Base-by-base conservation (phyloP, 2,113 vertebrate genomes). In the Verasper variegatus region DNA sequence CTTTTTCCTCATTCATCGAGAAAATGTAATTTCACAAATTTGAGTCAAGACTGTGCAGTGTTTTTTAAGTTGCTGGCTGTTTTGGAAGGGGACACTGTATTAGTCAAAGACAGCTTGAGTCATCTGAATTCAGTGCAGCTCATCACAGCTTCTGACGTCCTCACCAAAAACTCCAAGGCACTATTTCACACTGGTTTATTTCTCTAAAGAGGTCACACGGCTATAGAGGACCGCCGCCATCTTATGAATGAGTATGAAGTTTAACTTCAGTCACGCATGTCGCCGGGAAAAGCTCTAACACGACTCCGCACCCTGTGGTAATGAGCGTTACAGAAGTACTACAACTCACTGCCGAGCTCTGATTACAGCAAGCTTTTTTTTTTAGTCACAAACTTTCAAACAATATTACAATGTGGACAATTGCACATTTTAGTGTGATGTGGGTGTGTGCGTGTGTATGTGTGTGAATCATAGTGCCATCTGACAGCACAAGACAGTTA, bases 401-500 rank as follows among this genome's bases (percentile, higher is more conserved):
- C 57, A 76, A n/a, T 20, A 13, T 75, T 58, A 82, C n/a, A 56
- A 77, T 56, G 68, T 80, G 88, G 73, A 78, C 85, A 83, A 78
- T 87, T 67, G 71, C 55, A 76, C 57, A 27, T 76, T 64, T 77
- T 9, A 52, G 76, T 80, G 87, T 42, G 40, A 42, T 42, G 40
- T 42, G 40, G 40, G 40, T 42, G 40, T 42, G 40, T 21, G 18
- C n/a, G 11, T 62, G 35, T 42, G n/a, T 23, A 20, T 40, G 60
- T 42, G 60, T 62, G 35, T 63, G 89, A 91, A 74, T 90, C 87
- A 90, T n/a, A 1, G 56, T 37, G 79, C 86, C 91, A 92, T 93
- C 86, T 93, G 88, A 91, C 80, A 68, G 72, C 78, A 81, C 57
- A 56, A 42, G 69, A 54, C 57, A 54, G 26, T 56, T 18, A 81